These are phyloP conservation scores for Macquaria ambigua DNA, from an alignment of 2,113 vertebrate species.

Conservation along the genomic window DNA sequence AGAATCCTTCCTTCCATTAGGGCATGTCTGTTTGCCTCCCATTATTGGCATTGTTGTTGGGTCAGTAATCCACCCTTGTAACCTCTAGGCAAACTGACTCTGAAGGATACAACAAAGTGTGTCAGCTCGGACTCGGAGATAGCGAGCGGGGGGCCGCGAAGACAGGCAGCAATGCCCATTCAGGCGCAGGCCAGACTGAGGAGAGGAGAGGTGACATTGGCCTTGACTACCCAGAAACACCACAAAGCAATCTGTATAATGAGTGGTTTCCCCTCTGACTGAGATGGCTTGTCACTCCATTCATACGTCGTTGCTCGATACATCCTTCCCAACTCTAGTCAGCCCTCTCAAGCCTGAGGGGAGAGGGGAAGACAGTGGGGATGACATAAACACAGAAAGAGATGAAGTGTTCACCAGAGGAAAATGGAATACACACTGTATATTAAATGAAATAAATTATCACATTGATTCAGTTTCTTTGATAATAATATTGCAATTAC, in stretches of 20 bases:
- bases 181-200: slow-evolving; percentile 53
- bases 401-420: slow-evolving; percentile 47
- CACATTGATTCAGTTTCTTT: slow-evolving; percentile 46
- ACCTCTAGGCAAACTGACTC: slow-evolving; percentile 60
- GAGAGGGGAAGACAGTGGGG: slow-evolving; percentile 54
- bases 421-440: slow-evolving; percentile 23
- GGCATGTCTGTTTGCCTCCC: slow-evolving; percentile 58
- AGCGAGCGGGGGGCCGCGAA: not conserved
- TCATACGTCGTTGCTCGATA: slow-evolving; percentile 64
- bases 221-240: slow-evolving; percentile 71
- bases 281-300: slow-evolving; percentile 69
- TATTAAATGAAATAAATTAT: slow-evolving; percentile 38
- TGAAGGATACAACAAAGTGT: slow-evolving; percentile 45
- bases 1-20: slow-evolving; percentile 67
- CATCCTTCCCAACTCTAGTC: slow-evolving; percentile 58
- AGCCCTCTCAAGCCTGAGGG: slow-evolving; percentile 60
- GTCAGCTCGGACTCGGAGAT: slow-evolving; percentile 19
- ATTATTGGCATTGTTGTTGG: slow-evolving; percentile 62
- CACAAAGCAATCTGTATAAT: slow-evolving; percentile 81
- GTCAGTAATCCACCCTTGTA: slow-evolving; percentile 44
- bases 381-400: slow-evolving; percentile 59
- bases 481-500: slow-evolving; percentile 41
- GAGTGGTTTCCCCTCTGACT: slow-evolving; percentile 75
- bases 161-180: slow-evolving; percentile 29
- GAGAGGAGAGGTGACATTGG: slow-evolving; percentile 71